Evolutionary conservation across 2,888 invertebrate species (phyloP), one percentile per base, ranked within the genome.

Genomic region (Ganaspis brasiliensis): DNA sequence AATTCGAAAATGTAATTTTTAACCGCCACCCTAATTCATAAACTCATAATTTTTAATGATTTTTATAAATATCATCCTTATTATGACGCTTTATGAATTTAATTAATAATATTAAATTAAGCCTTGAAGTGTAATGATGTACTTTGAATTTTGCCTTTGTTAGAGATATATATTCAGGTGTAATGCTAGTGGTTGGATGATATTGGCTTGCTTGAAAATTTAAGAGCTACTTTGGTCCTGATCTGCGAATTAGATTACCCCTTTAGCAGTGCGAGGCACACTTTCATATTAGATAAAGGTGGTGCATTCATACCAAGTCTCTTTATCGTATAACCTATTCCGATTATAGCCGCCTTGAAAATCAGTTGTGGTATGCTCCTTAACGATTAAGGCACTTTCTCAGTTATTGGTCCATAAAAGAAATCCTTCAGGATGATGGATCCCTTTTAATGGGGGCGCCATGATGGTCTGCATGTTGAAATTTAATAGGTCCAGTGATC

Each of bases 371-470:
- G 63, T 14, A 67, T 19, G 21, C 63, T 24, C 40, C 40, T 45
- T 5, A 4, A 10, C 63, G 24, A 67, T 45, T 45, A 45, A 67
- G 24, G 24, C 40, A 67, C 24, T 67, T 67, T 67, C 63, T 45
- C n/a, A 67, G 40, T 24, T 67, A 67, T 40, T 67, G 63, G 40
- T 24, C 61, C 61, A 61, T 61, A 1, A 61, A 61, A 61, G 61
- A 61, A 61, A 61, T 61, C 40, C 40, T 40, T 3, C 21, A 67
- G 63, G 37, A 6, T 45, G 63, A 67, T 24, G 14, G 5, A 21
- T 24, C 40, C n/a, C 40, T 31, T 59, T 31, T 45, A 45, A 45
- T 24, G 63, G 24, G 6, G 14, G 14, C 14, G 37, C 37, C 37
- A 37, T n/a, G 12, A 40, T 19, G 19, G 10, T 61, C 19, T 67